Evolutionary conservation across 2,797 vertebrate species (phyloP).

Genomic region (Acrossocheilus fasciatus): DNA sequence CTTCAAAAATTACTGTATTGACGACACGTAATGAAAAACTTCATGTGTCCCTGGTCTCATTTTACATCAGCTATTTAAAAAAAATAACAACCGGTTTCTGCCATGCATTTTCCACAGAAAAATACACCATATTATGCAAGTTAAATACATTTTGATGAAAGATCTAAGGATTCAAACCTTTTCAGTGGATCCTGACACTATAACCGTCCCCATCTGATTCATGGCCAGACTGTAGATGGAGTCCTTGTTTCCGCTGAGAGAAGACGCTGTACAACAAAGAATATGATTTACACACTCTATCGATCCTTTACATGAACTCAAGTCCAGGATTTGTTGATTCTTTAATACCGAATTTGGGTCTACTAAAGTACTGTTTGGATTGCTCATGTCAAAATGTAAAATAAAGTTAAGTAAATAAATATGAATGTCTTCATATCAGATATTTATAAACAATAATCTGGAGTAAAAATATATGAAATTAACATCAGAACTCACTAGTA

Average conservation of each 20-base stretch:
- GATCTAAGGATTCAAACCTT: conserved; percentile 74
- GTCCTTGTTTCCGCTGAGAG: conserved; percentile 90
- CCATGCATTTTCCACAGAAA: not conserved
- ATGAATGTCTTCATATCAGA: not conserved
- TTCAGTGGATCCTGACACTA: conserved; percentile 90
- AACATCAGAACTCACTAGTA: conserved; percentile 79
- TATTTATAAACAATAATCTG: not conserved
- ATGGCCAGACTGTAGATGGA: conserved; percentile 92
- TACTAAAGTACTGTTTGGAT: not conserved
- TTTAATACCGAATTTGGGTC: not conserved
- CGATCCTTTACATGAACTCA: not conserved
- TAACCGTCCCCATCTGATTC: conserved; percentile 92
- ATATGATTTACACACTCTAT: not conserved
- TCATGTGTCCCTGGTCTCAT: not conserved
- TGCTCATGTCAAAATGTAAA: not conserved
- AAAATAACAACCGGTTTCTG: not conserved
- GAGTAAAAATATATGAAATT: not conserved
- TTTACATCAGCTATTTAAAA: not conserved
- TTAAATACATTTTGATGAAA: not conserved
- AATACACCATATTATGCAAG: not conserved
- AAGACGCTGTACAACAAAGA: conserved; percentile 78
- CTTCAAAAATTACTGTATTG: not conserved
- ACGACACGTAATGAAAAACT: not conserved
- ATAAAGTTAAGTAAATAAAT: not conserved
- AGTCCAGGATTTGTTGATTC: not conserved